Conservation (phyloP, 2,113 vertebrate species). For the Chascanopsetta lugubris region DNA sequence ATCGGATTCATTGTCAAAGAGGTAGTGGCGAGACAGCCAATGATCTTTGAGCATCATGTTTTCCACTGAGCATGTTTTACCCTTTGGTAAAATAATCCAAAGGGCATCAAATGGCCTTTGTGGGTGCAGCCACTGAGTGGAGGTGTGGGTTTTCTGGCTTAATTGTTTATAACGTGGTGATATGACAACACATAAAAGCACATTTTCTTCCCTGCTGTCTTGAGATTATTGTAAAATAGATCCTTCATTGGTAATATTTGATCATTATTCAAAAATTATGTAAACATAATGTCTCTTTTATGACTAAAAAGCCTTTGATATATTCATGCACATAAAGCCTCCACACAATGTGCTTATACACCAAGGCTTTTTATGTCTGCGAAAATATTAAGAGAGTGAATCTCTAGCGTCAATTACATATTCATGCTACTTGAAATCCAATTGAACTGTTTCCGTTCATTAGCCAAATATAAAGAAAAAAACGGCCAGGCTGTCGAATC, state of each 20-base stretch:
- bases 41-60: too few species aligned
- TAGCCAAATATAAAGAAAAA: constrained; percentile 25
- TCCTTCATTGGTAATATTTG: not conserved
- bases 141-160: not conserved
- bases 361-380: not conserved
- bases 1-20: too few species aligned
- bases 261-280: not conserved
- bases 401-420: constrained; percentile 15
- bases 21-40: too few species aligned
- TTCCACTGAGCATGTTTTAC: too few species aligned
- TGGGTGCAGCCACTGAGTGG: too few species aligned
- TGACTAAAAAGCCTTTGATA: not conserved
- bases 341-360: not conserved
- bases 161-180: not conserved
- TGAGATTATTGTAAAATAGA: not conserved
- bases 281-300: constrained; percentile 3
- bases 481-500: constrained; percentile 23
- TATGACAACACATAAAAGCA: constrained; percentile 3
- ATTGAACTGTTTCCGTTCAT: not conserved
- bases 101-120: too few species aligned
- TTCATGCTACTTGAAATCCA: constrained; percentile 13
- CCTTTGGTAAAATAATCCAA: too few species aligned
- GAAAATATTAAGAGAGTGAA: constrained; percentile 13
- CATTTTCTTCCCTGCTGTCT: not conserved
- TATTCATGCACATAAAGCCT: constrained; percentile 8